phyloP scores from a whole-genome alignment of 2,797 vertebrate species.

The Zenarchopterus dispar region DNA sequence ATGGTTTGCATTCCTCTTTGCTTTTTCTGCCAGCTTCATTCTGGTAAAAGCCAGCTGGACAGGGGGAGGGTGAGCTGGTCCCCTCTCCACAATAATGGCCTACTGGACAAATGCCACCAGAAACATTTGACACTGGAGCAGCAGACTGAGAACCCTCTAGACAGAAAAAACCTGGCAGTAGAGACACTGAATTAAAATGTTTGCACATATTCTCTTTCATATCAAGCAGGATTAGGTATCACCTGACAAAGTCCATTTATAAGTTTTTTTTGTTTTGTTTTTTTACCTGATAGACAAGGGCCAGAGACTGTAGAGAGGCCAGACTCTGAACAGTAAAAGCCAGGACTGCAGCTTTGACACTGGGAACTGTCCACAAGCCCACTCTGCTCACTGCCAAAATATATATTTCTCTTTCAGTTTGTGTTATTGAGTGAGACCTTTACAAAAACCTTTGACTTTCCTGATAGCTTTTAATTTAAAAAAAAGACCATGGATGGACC shows the following conservation, averaged over 20 bases:
- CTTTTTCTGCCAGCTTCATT: slow-evolving; percentile 76
- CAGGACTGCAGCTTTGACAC: slow-evolving; percentile 79
- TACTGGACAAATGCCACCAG: slow-evolving; percentile 82
- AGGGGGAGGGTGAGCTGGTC: slow-evolving; percentile 79
- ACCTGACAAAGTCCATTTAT: neutral
- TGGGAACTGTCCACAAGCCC: slow-evolving; percentile 71
- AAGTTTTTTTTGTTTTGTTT: neutral
- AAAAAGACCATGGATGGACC: too few relatives aligned
- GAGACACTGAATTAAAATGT: slow-evolving; percentile 14
- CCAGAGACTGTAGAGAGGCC: slow-evolving; percentile 79
- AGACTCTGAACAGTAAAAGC: slow-evolving; percentile 80
- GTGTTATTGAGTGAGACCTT: neutral
- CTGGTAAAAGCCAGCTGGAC: slow-evolving; percentile 81
- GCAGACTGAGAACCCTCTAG: slow-evolving; percentile 77
- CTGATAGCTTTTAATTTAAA: neutral
- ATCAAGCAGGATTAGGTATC: neutral
- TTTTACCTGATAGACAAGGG: slow-evolving; percentile 79
- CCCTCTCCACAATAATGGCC: slow-evolving; percentile 86
- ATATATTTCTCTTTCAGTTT: slow-evolving; percentile 5
- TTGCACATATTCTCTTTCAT: neutral
- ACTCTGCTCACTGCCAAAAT: slow-evolving; percentile 67
- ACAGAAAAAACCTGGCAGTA: slow-evolving; percentile 81
- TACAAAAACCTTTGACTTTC: neutral
- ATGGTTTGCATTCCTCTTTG: slow-evolving; percentile 82
- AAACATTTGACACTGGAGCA: slow-evolving; percentile 66